Conservation (phyloP, 2,113 vertebrate species). For the Baryphthengus martii region DNA sequence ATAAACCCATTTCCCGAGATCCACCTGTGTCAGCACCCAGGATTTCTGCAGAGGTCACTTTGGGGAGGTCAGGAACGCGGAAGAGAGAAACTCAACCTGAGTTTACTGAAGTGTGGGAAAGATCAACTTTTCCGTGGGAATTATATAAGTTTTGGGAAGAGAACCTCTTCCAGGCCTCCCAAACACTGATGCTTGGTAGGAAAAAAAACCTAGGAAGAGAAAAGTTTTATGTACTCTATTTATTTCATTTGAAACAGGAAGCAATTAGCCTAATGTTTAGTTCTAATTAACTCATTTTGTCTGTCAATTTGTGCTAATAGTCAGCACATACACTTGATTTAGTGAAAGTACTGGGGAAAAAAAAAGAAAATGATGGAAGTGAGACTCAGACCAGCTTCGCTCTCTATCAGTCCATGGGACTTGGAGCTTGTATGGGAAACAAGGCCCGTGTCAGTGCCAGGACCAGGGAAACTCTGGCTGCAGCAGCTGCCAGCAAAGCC, state of each 20-base stretch:
- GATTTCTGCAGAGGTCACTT: background rate
- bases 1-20: background rate
- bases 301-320: background rate
- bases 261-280: conserved; percentile 23
- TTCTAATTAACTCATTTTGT: conserved; percentile 15
- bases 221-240: background rate
- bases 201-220: background rate
- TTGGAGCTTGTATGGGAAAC: fast-evolving
- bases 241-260: conserved; percentile 2
- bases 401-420: background rate
- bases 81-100: fast-evolving
- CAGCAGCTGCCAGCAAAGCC: no score
- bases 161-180: background rate
- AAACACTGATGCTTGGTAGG: background rate
- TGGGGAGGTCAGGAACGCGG: background rate
- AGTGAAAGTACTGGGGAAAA: background rate
- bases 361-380: background rate
- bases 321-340: background rate
- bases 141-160: background rate
- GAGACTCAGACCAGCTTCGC: background rate
- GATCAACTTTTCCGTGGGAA: fast-evolving
- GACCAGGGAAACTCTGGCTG: background rate
- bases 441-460: fast-evolving
- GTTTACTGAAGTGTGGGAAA: background rate
- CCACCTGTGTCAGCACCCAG: fast-evolving